phyloP scores from a whole-genome alignment of 2,797 vertebrate species.

The Euthynnus affinis region DNA sequence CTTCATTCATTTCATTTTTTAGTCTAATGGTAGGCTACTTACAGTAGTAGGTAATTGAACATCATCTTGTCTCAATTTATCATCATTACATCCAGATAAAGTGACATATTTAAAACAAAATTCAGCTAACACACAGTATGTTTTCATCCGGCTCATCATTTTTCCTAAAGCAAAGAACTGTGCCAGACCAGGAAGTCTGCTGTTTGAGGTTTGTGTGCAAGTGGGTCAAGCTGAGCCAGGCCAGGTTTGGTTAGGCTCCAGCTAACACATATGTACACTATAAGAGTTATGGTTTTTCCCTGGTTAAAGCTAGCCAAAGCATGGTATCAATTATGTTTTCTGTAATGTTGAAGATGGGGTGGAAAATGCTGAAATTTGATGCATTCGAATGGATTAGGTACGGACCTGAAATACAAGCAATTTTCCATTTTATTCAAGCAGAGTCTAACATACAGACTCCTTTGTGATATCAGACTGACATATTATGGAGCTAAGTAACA shows the following conservation, averaged over 20 bases:
- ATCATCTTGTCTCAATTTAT: slow-evolving; percentile 41
- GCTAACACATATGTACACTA: slow-evolving; percentile 44
- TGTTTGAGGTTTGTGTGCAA: slow-evolving; percentile 56
- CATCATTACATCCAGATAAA: slow-evolving; percentile 31
- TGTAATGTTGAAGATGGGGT: slow-evolving; percentile 28
- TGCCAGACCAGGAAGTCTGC: slow-evolving; percentile 47
- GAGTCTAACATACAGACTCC: slow-evolving; percentile 22
- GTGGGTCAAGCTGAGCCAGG: slow-evolving; percentile 47
- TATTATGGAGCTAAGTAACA: slow-evolving; percentile 29
- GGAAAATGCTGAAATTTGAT: slow-evolving; percentile 56
- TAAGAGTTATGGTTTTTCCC: slow-evolving; percentile 29
- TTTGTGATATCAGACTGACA: slow-evolving; percentile 49
- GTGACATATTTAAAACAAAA: slow-evolving; percentile 26
- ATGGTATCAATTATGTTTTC: slow-evolving; percentile 49
- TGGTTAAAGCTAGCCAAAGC: slow-evolving; percentile 43
- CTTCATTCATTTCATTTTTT: slow-evolving; percentile 22
- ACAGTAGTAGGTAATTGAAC: slow-evolving; percentile 17
- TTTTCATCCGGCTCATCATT: slow-evolving; percentile 35
- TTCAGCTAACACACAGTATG: slow-evolving; percentile 2
- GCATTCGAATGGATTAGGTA: slow-evolving; percentile 35
- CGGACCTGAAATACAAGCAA: slow-evolving; percentile 26
- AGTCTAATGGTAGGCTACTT: not conserved
- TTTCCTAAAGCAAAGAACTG: slow-evolving; percentile 16
- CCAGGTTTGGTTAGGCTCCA: slow-evolving; percentile 53
- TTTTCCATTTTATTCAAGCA: slow-evolving; percentile 47